These are phyloP conservation scores for Eremobia ochroleuca DNA, from an alignment of 2,888 invertebrate species.

Conservation along the genomic window DNA sequence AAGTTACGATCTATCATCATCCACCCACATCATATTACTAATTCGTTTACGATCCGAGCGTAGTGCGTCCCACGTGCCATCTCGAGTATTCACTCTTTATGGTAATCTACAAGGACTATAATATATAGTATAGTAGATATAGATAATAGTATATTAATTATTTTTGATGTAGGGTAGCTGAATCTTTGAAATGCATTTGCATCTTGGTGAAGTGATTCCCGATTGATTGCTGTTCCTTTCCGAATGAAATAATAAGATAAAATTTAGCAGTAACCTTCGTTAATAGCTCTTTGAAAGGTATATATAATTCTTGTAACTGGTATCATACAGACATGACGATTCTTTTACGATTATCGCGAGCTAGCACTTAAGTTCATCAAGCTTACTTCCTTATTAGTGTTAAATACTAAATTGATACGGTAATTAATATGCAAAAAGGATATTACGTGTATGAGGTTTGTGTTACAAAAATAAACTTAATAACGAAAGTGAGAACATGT, in stretches of 20 bases:
- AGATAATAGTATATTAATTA: constrained; percentile 27
- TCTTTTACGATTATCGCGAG: constrained; percentile 3
- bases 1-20: constrained; percentile 86
- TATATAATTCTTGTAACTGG: not conserved
- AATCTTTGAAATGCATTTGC: constrained; percentile 24
- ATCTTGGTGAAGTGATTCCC: constrained; percentile 22
- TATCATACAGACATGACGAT: constrained; percentile 10
- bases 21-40: constrained; percentile 85
- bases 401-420: constrained; percentile 35
- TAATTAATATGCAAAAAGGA: constrained; percentile 57
- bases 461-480: constrained; percentile 65
- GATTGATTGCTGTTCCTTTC: constrained; percentile 8
- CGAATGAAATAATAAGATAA: constrained; percentile 11
- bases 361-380: constrained; percentile 26
- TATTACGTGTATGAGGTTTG: constrained; percentile 46
- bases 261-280: not conserved
- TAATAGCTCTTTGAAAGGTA: constrained; percentile 2
- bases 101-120: constrained; percentile 43
- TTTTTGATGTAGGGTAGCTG: constrained; percentile 34
- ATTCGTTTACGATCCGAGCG: constrained; percentile 85
- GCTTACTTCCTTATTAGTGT: constrained; percentile 38
- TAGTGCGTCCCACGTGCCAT: constrained; percentile 77
- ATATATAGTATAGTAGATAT: constrained; percentile 20
- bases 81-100: constrained; percentile 73
- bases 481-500: constrained; percentile 77